Evolutionary conservation across 2,888 invertebrate genomes (phyloP).

Genomic region (Epistrophella euchroma): DNA sequence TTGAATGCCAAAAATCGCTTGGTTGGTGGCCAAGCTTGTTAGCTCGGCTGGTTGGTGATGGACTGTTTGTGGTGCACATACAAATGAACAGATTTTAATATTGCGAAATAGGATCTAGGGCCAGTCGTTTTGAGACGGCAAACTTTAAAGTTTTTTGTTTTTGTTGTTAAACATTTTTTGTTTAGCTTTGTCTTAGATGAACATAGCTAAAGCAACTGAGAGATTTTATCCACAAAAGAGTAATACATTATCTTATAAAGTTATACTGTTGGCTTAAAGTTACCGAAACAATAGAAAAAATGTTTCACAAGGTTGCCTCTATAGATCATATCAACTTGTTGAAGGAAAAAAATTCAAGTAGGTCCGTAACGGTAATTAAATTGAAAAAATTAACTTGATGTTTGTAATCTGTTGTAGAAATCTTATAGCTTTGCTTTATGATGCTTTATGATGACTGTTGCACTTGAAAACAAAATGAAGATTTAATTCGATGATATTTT

Average conservation of each 20-base stretch:
- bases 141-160: conserved; percentile 46
- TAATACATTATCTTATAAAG: conserved; percentile 54
- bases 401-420: no score
- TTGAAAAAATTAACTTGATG: no score
- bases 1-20: conserved; percentile 72
- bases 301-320: no score
- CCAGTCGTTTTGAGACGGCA: conserved; percentile 52
- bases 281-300: no score
- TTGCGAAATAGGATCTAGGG: conserved; percentile 56
- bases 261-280: background rate
- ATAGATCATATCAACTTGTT: no score
- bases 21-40: conserved; percentile 72
- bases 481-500: no score
- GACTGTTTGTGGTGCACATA: conserved; percentile 69
- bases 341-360: no score
- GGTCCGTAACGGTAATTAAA: no score
- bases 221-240: conserved; percentile 9
- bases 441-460: no score
- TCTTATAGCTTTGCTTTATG: no score
- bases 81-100: conserved; percentile 59
- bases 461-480: no score
- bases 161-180: conserved; percentile 17
- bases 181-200: conserved; percentile 18
- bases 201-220: background rate
- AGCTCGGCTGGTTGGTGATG: conserved; percentile 62